Conservation (phyloP, 2,888 invertebrate species). For the Adineta ricciae region DNA sequence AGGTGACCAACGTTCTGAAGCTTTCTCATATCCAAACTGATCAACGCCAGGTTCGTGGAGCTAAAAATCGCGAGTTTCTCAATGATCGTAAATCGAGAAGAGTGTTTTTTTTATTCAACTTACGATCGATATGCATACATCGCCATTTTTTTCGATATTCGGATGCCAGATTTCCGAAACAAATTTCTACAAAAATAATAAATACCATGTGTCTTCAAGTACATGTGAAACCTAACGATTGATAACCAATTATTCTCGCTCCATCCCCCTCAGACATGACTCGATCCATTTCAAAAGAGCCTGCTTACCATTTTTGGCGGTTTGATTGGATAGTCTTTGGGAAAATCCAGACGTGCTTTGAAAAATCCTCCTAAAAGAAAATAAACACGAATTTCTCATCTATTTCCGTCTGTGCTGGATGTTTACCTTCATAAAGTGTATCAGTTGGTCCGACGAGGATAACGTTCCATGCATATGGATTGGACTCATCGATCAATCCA, state of each 20-base stretch:
- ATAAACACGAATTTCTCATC: too few species aligned
- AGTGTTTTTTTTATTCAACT: too few species aligned
- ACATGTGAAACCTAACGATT: too few species aligned
- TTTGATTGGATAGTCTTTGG: constrained; percentile 93
- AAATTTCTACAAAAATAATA: constrained; percentile 59
- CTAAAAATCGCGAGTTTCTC: too few species aligned
- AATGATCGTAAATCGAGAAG: too few species aligned
- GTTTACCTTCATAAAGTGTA: constrained; percentile 62
- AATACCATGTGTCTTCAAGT: too few species aligned
- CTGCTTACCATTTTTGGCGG: constrained; percentile 74
- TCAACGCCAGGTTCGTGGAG: constrained; percentile 92
- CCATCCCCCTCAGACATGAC: too few species aligned
- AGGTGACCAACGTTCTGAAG: constrained; percentile 92
- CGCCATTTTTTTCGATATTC: constrained; percentile 89
- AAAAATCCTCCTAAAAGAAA: constrained; percentile 85
- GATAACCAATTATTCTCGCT: too few species aligned
- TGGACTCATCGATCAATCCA: constrained; percentile 96
- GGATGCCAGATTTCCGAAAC: constrained; percentile 99
- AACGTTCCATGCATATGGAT: constrained; percentile 99
- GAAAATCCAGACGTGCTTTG: constrained; percentile 94
- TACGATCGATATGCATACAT: constrained; percentile 95
- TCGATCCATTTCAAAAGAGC: neutral
- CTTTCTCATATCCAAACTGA: constrained; percentile 94
- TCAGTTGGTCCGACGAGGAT: constrained; percentile 98
- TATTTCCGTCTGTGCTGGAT: neutral